These are phyloP conservation scores for Polydrusus tereticollis DNA, from an alignment of 2,888 invertebrate species.

Conservation along the genomic window DNA sequence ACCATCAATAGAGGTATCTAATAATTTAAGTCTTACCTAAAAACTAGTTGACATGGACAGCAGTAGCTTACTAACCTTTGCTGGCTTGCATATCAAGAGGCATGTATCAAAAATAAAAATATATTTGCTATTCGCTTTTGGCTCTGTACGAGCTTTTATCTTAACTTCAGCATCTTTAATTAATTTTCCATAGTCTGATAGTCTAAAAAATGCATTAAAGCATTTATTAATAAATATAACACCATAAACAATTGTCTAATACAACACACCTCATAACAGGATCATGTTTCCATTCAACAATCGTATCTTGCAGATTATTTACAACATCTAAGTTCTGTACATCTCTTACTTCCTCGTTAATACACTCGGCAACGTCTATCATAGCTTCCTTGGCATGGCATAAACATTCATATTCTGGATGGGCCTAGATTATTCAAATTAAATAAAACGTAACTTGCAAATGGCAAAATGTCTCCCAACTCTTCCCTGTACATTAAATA, in stretches of 20 bases:
- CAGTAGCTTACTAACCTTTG: not conserved
- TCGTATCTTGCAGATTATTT: conserved; percentile 89
- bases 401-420: conserved; percentile 81
- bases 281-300: conserved; percentile 76
- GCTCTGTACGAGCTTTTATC: conserved; percentile 91
- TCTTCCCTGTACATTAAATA: too few relatives aligned
- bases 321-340: conserved; percentile 83
- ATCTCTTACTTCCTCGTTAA: conserved; percentile 94
- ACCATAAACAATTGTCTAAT: too few relatives aligned
- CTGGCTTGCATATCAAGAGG: conserved; percentile 88
- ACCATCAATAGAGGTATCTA: not conserved
- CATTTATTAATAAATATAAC: too few relatives aligned
- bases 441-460: not conserved
- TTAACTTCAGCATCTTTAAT: conserved; percentile 94
- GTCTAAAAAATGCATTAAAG: conserved; percentile 62
- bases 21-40: too few relatives aligned
- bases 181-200: conserved; percentile 92
- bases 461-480: too few relatives aligned
- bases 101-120: conserved; percentile 98
- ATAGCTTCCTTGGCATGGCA: conserved; percentile 93
- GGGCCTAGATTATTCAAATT: not conserved
- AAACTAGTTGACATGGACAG: too few relatives aligned
- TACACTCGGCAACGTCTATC: conserved; percentile 96
- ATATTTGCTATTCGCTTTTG: conserved; percentile 86
- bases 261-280: conserved; percentile 64